phyloP scores from a whole-genome alignment of 2,113 vertebrate species.

The Gila orcuttii region DNA sequence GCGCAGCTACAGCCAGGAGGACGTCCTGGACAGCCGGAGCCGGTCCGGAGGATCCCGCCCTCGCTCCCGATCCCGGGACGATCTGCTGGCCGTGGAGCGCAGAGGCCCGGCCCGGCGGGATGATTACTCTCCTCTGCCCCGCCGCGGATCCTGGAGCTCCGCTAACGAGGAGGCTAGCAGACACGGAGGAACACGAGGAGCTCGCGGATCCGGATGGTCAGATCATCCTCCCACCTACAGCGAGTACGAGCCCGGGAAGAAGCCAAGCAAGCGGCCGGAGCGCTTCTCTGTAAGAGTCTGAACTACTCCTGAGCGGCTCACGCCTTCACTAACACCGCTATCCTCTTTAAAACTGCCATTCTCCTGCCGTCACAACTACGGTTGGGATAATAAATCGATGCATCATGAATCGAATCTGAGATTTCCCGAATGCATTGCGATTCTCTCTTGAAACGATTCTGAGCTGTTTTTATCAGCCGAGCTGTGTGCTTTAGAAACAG shows the following conservation, averaged over 20 bases:
- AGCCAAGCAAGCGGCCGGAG: constrained; percentile 64
- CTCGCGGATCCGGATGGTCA: constrained; percentile 71
- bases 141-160: constrained; percentile 84
- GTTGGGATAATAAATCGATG: no score
- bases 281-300: constrained; percentile 72
- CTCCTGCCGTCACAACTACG: neutral
- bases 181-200: constrained; percentile 57
- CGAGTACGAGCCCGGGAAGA: constrained; percentile 76
- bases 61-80: constrained; percentile 74
- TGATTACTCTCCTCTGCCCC: constrained; percentile 78
- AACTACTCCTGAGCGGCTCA: neutral
- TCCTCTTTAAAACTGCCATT: neutral
- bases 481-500: no score
- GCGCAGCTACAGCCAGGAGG: constrained; percentile 81
- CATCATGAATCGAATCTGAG: no score
- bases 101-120: constrained; percentile 60
- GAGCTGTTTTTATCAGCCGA: no score
- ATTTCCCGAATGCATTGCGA: no score
- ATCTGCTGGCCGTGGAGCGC: constrained; percentile 63
- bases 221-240: constrained; percentile 89
- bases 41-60: constrained; percentile 55
- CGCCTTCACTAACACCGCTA: neutral
- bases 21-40: constrained; percentile 67
- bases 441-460: no score
- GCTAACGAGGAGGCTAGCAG: constrained; percentile 77